A percentile compares a stretch with the other conserved stretches of the same genome.
These are phyloP conservation scores for Corythucha ciliata DNA, from an alignment of 2,888 invertebrate genomes.

Conservation along the genomic window DNA sequence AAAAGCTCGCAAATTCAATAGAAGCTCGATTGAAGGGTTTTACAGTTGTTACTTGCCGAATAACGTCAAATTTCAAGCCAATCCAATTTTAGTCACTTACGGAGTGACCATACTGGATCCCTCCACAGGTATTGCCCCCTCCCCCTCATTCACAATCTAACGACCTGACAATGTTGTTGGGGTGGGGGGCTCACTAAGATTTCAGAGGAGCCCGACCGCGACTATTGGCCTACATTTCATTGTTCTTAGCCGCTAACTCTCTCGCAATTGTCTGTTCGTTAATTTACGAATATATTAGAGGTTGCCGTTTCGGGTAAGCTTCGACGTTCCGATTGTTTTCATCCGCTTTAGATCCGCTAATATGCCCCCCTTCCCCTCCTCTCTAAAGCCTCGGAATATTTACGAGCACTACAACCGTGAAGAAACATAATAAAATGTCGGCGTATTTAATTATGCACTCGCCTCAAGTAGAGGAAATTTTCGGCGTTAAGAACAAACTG, in stretches of 20 bases:
- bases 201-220: no score
- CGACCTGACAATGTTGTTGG: no score
- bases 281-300: background rate
- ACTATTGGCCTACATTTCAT: no score
- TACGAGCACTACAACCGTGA: no score
- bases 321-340: no score
- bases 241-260: background rate
- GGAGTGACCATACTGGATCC: constrained; percentile 22
- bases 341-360: no score
- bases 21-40: constrained; percentile 26
- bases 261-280: no score
- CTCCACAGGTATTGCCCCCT: constrained; percentile 11
- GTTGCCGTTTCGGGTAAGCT: background rate
- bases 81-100: constrained; percentile 23
- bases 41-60: constrained; percentile 29
- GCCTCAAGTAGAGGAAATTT: background rate
- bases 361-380: no score
- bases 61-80: constrained; percentile 11
- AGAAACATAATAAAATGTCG: background rate
- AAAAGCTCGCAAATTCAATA: constrained; percentile 7
- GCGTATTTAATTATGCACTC: constrained; percentile 9
- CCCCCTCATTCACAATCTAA: no score
- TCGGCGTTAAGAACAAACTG: constrained; percentile 15
- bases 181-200: no score
- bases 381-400: no score